Percentiles rank a stretch among this genome's conserved stretches.
phyloP scores from a whole-genome alignment of 2,888 invertebrate genomes.

The Ormyrus thymus region DNA sequence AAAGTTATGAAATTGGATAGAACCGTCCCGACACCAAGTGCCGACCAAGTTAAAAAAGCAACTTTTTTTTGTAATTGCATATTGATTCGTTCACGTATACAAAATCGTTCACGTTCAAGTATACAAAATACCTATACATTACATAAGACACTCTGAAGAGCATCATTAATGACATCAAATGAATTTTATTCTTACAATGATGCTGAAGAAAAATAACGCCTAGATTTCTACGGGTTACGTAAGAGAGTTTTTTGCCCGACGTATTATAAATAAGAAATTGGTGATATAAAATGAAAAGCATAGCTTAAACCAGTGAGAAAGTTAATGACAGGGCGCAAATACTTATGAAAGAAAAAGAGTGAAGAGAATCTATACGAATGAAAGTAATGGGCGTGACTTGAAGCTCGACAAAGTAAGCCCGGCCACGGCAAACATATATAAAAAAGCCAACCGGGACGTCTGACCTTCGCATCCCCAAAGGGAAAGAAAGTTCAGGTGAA shows the following conservation, averaged over 20 bases:
- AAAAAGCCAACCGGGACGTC: constrained; percentile 49
- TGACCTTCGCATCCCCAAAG: constrained; percentile 17
- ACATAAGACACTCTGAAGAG: neutral
- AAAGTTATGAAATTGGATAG: constrained; percentile 30
- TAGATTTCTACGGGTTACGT: constrained; percentile 5
- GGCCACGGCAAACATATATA: constrained; percentile 56
- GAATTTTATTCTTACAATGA: constrained; percentile 5
- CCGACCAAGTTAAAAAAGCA: constrained; percentile 40
- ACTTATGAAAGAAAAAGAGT: neutral
- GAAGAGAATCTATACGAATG: neutral
- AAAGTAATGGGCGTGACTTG: constrained; percentile 4
- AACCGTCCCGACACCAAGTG: constrained; percentile 56
- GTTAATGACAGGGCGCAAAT: neutral
- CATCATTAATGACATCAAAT: constrained; percentile 31
- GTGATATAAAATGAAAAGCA: neutral
- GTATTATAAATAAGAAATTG: neutral
- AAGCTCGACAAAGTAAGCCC: constrained; percentile 35
- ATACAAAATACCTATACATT: neutral
- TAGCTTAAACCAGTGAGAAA: neutral
- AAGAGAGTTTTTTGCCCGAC: neutral
- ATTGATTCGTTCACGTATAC: constrained; percentile 45
- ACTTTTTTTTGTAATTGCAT: constrained; percentile 21
- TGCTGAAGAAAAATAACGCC: constrained; percentile 1
- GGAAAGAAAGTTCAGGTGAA: constrained; percentile 40
- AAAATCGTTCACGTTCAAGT: constrained; percentile 22